A percentile compares a stretch with the other conserved stretches of the same genome.
Conservation (phyloP, 2,113 vertebrate species). For the Mus musculus region DNA sequence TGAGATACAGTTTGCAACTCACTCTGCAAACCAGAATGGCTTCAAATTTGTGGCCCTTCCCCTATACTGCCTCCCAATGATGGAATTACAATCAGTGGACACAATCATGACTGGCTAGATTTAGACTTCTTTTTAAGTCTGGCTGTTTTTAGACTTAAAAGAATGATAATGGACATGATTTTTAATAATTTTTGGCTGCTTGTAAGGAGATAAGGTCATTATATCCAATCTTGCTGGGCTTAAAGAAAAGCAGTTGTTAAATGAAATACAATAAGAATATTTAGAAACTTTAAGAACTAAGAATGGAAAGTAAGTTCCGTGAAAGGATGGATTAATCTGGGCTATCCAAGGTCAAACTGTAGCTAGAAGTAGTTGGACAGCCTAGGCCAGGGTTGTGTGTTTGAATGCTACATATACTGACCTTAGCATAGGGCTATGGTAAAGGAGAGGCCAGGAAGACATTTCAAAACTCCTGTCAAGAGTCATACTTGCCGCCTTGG, state of each 20-base stretch:
- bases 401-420: neutral
- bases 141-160: constrained; percentile 22
- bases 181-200: constrained; percentile 45
- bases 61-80: neutral
- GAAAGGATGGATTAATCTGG: neutral
- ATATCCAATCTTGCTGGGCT: neutral
- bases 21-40: neutral
- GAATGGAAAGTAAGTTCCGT: neutral
- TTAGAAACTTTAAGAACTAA: neutral
- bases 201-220: neutral
- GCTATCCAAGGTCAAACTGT: neutral
- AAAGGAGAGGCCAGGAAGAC: constrained; percentile 27
- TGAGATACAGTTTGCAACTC: neutral
- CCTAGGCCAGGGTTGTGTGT: neutral
- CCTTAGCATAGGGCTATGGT: constrained; percentile 14
- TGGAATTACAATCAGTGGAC: neutral
- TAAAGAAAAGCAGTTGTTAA: constrained; percentile 21
- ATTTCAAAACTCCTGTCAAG: constrained; percentile 43
- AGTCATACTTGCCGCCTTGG: constrained; percentile 56
- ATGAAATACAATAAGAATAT: constrained; percentile 15
- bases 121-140: neutral
- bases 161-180: constrained; percentile 37
- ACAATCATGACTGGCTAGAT: constrained; percentile 3
- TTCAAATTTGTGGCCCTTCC: neutral
- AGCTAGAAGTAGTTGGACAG: neutral